These are phyloP conservation scores for Collichthys lucidus DNA, from an alignment of 2,113 vertebrate genomes.

Conservation along the genomic window DNA sequence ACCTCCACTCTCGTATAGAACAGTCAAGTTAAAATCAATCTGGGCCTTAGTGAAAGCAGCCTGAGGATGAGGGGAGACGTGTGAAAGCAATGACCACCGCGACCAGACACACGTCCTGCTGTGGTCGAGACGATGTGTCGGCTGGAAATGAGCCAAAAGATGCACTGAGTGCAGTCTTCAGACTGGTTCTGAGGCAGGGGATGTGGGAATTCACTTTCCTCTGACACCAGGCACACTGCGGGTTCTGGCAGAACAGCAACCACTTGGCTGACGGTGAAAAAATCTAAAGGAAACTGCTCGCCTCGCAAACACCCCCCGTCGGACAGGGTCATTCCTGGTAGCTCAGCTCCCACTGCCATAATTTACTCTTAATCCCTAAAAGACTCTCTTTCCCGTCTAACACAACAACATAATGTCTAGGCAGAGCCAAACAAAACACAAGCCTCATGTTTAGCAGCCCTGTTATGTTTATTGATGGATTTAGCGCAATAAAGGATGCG, in stretches of 20 bases:
- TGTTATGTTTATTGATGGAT: constrained; percentile 42
- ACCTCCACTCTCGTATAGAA: background rate
- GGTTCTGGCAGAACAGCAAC: constrained; percentile 53
- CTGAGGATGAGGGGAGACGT: background rate
- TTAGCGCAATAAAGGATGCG: constrained; percentile 22
- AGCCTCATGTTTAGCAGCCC: constrained; percentile 9
- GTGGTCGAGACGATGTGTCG: constrained; percentile 44
- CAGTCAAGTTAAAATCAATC: constrained; percentile 3
- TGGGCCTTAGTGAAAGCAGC: constrained; percentile 7
- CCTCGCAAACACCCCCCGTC: constrained; percentile 59
- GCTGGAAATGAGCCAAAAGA: constrained; percentile 63
- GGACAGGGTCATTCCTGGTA: constrained; percentile 64
- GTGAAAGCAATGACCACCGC: background rate
- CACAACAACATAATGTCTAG: constrained; percentile 40
- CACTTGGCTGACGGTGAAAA: constrained; percentile 60
- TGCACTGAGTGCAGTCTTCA: constrained; percentile 19
- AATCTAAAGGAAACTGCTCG: constrained; percentile 70
- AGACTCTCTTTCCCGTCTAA: constrained; percentile 28
- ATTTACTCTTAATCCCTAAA: constrained; percentile 64
- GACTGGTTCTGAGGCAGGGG: constrained; percentile 35
- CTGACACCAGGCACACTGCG: constrained; percentile 48
- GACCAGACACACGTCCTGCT: constrained; percentile 41
- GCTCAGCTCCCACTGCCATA: constrained; percentile 58
- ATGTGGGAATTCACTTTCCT: constrained; percentile 63
- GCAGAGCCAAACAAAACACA: constrained; percentile 25